Percentiles rank a stretch among this genome's conserved stretches.
Evolutionary conservation across 1,140 invertebrate genomes (phyloP).

Genomic region (Formica exsecta): DNA sequence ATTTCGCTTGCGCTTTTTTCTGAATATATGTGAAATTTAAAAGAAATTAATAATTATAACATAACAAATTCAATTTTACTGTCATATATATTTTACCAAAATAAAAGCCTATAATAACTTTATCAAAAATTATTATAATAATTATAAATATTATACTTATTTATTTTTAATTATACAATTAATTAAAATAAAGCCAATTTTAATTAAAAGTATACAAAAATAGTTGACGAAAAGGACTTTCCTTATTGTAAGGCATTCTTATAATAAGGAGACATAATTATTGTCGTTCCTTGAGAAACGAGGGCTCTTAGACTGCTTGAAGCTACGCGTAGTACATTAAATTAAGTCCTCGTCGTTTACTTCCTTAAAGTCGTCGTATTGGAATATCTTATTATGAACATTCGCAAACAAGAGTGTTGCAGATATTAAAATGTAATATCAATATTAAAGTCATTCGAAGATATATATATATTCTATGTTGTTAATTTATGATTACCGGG

Average conservation of each 20-base stretch:
- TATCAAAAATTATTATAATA: constrained; percentile 10
- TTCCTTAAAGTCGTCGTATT: constrained; percentile 44
- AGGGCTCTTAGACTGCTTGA: constrained; percentile 39
- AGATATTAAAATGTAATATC: constrained; percentile 1
- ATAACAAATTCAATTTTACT: background rate
- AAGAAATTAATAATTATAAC: background rate
- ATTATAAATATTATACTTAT: background rate
- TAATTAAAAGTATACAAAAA: constrained; percentile 30
- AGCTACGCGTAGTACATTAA: constrained; percentile 48
- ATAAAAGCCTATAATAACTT: background rate
- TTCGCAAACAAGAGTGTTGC: constrained; percentile 14
- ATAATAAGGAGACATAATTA: constrained; percentile 52
- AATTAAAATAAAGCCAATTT: background rate
- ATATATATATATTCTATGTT: background rate
- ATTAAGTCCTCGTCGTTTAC: constrained; percentile 40
- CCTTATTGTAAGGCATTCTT: constrained; percentile 29
- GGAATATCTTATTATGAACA: constrained; percentile 25
- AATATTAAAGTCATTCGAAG: background rate
- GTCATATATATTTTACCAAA: background rate
- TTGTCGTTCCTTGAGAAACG: constrained; percentile 48
- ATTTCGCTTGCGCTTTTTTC: background rate
- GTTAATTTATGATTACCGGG: constrained; percentile 35
- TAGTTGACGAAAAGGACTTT: background rate
- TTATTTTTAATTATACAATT: background rate
- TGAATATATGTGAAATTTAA: background rate